Evolutionary conservation across 2,113 vertebrate species (phyloP), one percentile per base, ranked within the genome.

Genomic region (Odobenus rosmarus): DNA sequence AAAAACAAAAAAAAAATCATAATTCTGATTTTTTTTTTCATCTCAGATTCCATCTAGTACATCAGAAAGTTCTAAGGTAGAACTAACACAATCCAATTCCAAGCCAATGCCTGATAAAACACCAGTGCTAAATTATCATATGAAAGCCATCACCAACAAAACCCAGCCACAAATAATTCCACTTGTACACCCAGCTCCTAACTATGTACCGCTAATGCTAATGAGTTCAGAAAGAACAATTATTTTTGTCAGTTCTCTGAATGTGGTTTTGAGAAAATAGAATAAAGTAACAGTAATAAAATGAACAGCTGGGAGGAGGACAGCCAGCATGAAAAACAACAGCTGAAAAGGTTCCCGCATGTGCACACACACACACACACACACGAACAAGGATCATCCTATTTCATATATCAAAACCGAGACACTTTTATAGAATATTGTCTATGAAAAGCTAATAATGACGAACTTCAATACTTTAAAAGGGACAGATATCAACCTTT

Each of bases 231-330:
- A 92, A 93, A 83, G 76, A 96, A 79, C 4, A 77, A 69, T 85
- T 67, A 61, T 57, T 96, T 94, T 69, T 93, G 49, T 93, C 79
- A 80, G 69, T 49, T 53, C 55, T 83, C 79, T 77, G 53, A 71
- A 53, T 49, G 28, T 39, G 18, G 14, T 95, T 93, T 89, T 86
- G 55, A 86, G 74, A 59, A 55, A 76, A 90, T 1, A 69, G 36
- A 97, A 96, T 72, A 95, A 96, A 95, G 59, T 84, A 88, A 93
- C 71, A 84, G 24, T 76, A 51, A 77, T 46, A 95, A 88, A 88
- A 79, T 49, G 64, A 97, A 92, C 36, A 97, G 88, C 79, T 90
- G 46, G 93, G 55, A 72, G 39, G 39, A 96, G 28, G n/a, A 86
- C 90, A 89, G 19, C 31, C 46, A 87, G 85, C 36, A n/a, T 51